Evolutionary conservation across 2,113 vertebrate species (phyloP).

Genomic region (Eleginops maclovinus): DNA sequence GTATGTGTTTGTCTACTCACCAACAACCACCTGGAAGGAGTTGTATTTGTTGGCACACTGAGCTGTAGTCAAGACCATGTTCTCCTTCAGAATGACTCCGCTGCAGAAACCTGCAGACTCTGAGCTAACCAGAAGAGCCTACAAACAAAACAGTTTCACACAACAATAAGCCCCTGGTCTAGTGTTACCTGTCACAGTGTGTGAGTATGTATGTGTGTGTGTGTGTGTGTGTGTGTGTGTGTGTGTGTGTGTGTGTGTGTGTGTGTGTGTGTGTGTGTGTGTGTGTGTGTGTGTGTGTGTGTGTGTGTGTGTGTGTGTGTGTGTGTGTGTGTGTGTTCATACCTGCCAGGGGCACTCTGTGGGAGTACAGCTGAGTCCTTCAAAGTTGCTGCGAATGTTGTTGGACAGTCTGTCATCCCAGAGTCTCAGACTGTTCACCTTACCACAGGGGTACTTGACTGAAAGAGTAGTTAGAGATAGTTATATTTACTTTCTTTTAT

Average conservation of each 20-base stretch:
- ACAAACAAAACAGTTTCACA: constrained; percentile 7
- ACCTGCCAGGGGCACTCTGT: constrained; percentile 86
- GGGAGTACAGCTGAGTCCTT: constrained; percentile 62
- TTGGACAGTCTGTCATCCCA: constrained; percentile 51
- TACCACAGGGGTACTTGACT: constrained; percentile 80
- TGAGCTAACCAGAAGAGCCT: constrained; percentile 78
- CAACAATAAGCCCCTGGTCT: not conserved
- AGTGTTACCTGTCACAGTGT: not conserved
- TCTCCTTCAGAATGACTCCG: constrained; percentile 83
- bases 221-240: not conserved
- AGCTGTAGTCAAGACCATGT: constrained; percentile 83
- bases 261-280: constrained; percentile 2
- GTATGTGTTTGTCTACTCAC: constrained; percentile 69
- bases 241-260: not conserved
- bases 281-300: not conserved
- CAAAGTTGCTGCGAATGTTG: constrained; percentile 61
- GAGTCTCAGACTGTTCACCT: constrained; percentile 44
- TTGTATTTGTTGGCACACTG: constrained; percentile 69
- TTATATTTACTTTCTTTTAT: not conserved
- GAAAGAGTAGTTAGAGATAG: not conserved
- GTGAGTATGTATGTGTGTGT: not conserved
- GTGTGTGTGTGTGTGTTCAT: constrained; percentile 13
- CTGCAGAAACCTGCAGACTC: constrained; percentile 79
- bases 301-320: not conserved
- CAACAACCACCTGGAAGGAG: constrained; percentile 78